Evolutionary conservation across 2,797 vertebrate genomes (phyloP).

Genomic region (Helicolenus hilgendorfi): DNA sequence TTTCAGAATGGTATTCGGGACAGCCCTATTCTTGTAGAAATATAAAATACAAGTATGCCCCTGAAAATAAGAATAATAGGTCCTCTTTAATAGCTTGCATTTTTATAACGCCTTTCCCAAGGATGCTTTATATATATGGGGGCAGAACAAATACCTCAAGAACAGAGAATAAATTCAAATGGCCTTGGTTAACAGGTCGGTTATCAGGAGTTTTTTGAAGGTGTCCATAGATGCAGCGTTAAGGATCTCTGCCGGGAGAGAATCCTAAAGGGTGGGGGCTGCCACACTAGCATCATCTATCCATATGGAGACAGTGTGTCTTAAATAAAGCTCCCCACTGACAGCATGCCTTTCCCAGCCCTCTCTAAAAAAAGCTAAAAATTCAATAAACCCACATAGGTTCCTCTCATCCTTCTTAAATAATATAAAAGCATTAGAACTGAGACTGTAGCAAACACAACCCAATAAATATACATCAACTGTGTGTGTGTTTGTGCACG

Average conservation of each 20-base stretch:
- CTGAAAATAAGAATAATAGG: too few species aligned
- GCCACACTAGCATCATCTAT: too few species aligned
- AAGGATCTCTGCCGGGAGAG: too few species aligned
- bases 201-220: not conserved
- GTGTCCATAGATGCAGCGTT: not conserved
- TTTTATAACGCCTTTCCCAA: not conserved
- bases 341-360: not conserved
- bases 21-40: too few species aligned
- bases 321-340: not conserved
- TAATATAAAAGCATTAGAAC: not conserved
- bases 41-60: too few species aligned
- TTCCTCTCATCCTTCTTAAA: not conserved
- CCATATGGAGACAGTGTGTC: not conserved
- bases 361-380: not conserved
- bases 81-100: not conserved
- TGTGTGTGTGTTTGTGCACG: conserved; percentile 16
- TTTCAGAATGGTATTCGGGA: too few species aligned
- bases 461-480: not conserved
- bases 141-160: not conserved
- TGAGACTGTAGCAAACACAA: not conserved
- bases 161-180: not conserved
- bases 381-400: not conserved
- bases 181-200: not conserved
- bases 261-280: too few species aligned
- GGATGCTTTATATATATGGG: not conserved